These are phyloP conservation scores for Anoplophora glabripennis DNA, from an alignment of 1,140 invertebrate species.

Conservation along the genomic window DNA sequence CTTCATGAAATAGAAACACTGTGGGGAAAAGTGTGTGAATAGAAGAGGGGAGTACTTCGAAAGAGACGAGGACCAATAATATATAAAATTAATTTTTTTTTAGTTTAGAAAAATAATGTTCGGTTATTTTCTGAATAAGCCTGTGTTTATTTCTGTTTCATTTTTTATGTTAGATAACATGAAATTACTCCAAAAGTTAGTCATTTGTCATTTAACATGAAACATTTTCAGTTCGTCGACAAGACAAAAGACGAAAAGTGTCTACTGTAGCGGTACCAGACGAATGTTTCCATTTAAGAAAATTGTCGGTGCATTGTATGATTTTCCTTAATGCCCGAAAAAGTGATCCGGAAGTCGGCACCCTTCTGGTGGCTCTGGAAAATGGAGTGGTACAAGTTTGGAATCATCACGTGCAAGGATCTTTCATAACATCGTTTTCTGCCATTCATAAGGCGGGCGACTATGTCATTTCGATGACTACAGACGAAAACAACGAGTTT, in stretches of 20 bases:
- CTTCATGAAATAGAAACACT: too few relatives aligned
- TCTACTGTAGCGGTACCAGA: constrained; percentile 35
- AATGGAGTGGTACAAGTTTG: constrained; percentile 68
- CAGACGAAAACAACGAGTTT: constrained; percentile 62
- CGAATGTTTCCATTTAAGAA: constrained; percentile 33
- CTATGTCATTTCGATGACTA: constrained; percentile 62
- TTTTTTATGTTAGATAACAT: too few relatives aligned
- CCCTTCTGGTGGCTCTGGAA: constrained; percentile 62
- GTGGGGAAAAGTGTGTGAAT: too few relatives aligned
- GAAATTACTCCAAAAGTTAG: too few relatives aligned
- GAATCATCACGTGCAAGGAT: constrained; percentile 68
- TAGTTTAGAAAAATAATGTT: too few relatives aligned
- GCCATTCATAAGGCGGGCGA: constrained; percentile 64
- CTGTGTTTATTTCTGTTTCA: too few relatives aligned
- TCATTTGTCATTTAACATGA: too few relatives aligned
- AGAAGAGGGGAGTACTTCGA: too few relatives aligned
- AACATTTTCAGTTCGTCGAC: too few relatives aligned
- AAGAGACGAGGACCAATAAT: too few relatives aligned
- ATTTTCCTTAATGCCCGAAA: constrained; percentile 40
- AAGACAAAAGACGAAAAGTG: constrained; percentile 18
- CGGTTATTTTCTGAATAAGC: too few relatives aligned
- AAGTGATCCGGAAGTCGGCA: constrained; percentile 50
- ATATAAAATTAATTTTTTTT: too few relatives aligned
- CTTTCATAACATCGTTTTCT: constrained; percentile 60
- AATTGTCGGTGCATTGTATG: constrained; percentile 40